Base-by-base conservation (phyloP, 37 sponge, comb jelly and placozoan genomes). In the Chondrilla cf. caribensis region DNA sequence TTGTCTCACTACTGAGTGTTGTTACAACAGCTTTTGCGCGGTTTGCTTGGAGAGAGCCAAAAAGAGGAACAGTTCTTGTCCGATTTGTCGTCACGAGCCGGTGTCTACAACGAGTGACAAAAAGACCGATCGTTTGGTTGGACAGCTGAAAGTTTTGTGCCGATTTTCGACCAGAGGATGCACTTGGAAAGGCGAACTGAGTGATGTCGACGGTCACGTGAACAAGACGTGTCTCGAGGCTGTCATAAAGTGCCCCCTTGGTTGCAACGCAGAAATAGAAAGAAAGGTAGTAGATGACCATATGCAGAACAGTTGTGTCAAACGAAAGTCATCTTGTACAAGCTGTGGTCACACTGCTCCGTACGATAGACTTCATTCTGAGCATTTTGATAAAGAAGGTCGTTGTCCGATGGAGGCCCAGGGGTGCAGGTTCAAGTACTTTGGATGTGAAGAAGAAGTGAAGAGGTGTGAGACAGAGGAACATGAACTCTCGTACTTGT, bases 161-260 rank as follows among this genome's bases (percentile, higher is more conserved):
- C 76, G 76, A 3, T 73, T 43, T 39, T 43, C 21, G 7, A n/a
- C 21, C 2, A 38, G 6, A 22, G 76, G 76, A 37, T 73, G 76
- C 76, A n/a, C n/a, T 2, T 73, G 76, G 76, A 37, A 39, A 9
- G 76, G 76, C 8, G 76, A 73, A 6, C 25, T 73, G 76, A 73
- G 76, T 37, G 76, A 73, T 21, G 76, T 73, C 25, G 76, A 73
- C 15, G 44, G 18, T 11, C 76, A 73, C 25, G 40, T 73, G 15
- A 22, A 39, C 15, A 40, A 38, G 41, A 39, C 31, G 2, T 73
- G 76, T 39, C 76, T 37, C 2, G 29, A n/a, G 11, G 76, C 76
- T 42, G 22, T 25, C 8, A 14, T 73, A 9, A 39, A 14, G 44
- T 73, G 76, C 25, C 44, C 76, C 17, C 76, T 43, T 2, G 76